Evolutionary conservation across 2,113 vertebrate genomes (phyloP).

Genomic region (Pagrus major): DNA sequence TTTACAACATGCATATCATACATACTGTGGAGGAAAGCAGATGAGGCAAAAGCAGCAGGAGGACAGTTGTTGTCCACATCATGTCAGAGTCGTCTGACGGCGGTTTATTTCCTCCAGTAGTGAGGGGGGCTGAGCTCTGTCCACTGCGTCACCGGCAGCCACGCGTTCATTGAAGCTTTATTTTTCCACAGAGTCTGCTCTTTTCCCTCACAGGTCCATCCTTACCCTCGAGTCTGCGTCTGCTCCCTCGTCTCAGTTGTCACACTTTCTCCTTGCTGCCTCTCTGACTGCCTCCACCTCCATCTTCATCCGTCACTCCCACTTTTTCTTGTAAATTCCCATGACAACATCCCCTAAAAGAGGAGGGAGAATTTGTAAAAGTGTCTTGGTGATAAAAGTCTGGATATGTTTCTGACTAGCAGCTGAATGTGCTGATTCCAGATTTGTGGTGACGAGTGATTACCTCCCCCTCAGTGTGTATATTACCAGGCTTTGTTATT

Average conservation of each 20-base stretch:
- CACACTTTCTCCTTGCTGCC: constrained; percentile 23
- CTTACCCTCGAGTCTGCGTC: constrained; percentile 17
- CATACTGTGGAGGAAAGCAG: constrained; percentile 75
- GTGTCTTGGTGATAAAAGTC: constrained; percentile 32
- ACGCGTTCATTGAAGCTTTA: constrained; percentile 44
- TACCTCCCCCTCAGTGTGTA: constrained; percentile 37
- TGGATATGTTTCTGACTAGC: constrained; percentile 36
- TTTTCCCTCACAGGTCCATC: constrained; percentile 40
- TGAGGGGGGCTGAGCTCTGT: constrained; percentile 11
- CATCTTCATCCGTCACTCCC: constrained; percentile 43
- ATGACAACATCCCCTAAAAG: constrained; percentile 35
- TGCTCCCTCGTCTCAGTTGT: constrained; percentile 39
- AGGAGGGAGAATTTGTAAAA: constrained; percentile 7
- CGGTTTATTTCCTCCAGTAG: constrained; percentile 38
- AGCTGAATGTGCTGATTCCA: constrained; percentile 56
- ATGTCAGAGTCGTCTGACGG: constrained; percentile 49
- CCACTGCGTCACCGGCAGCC: constrained; percentile 42
- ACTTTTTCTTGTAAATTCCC: constrained; percentile 55
- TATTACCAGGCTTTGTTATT: constrained; percentile 64
- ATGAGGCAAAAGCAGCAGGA: constrained; percentile 72
- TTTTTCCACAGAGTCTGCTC: constrained; percentile 40
- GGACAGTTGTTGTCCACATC: constrained; percentile 74
- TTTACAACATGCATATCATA: constrained; percentile 40
- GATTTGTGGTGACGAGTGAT: constrained; percentile 48
- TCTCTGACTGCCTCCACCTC: constrained; percentile 22